Evolutionary conservation across 2,113 vertebrate genomes (phyloP).

Genomic region (Pyrgilauda ruficollis): DNA sequence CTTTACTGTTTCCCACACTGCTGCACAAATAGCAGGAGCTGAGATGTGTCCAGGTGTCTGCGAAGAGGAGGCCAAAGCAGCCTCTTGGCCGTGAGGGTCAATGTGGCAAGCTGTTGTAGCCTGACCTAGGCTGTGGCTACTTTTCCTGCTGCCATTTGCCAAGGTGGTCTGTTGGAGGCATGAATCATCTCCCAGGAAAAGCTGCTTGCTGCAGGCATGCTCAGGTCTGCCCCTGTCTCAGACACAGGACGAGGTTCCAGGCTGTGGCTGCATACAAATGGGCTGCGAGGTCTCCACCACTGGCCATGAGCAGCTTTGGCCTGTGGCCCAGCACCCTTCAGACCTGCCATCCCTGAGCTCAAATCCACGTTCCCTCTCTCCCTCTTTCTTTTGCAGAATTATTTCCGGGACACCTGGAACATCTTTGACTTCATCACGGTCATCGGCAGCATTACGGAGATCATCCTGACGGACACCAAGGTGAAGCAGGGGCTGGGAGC

Average conservation of each 20-base stretch:
- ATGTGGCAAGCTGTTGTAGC: background rate
- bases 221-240: background rate
- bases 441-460: conserved; percentile 95
- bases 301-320: background rate
- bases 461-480: conserved; percentile 88
- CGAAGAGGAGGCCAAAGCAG: background rate
- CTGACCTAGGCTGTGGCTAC: background rate
- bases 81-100: background rate
- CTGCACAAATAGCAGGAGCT: background rate
- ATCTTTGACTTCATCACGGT: conserved; percentile 99
- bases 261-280: background rate
- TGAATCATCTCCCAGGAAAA: conserved; percentile 23
- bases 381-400: conserved; percentile 81
- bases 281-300: background rate
- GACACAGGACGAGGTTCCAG: background rate
- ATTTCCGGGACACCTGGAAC: conserved; percentile 98
- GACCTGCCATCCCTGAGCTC: background rate
- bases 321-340: accelerated
- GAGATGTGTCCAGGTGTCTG: background rate
- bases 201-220: background rate
- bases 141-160: background rate
- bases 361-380: background rate
- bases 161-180: background rate
- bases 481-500: conserved; percentile 57
- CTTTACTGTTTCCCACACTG: background rate